Evolutionary conservation across 2,888 invertebrate genomes (phyloP).

Genomic region (Oscheius sp.): DNA sequence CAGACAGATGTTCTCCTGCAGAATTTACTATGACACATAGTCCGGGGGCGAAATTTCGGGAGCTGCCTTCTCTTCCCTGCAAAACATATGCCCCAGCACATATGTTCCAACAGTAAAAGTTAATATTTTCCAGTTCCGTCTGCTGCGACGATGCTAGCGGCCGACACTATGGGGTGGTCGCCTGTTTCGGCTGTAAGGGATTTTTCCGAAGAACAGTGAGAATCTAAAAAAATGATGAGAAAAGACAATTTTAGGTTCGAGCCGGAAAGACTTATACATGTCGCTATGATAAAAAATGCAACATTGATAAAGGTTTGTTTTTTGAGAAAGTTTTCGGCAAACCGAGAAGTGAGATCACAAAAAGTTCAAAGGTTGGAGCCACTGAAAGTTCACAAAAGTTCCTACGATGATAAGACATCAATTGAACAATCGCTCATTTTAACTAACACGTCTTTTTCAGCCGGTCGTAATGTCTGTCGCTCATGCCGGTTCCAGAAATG

Average conservation of each 20-base stretch:
- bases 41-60: slow-evolving; percentile 17
- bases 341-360: not conserved
- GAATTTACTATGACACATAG: slow-evolving; percentile 22
- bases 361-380: slow-evolving; percentile 2
- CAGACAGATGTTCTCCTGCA: slow-evolving; percentile 21
- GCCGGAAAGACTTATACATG: slow-evolving; percentile 65
- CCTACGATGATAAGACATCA: slow-evolving; percentile 2
- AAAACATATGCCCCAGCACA: slow-evolving; percentile 8
- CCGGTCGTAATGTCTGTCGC: slow-evolving; percentile 68
- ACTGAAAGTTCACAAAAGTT: not conserved
- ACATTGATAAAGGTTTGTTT: slow-evolving; percentile 64
- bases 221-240: not conserved
- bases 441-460: slow-evolving; percentile 37
- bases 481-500: slow-evolving; percentile 69
- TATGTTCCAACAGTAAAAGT: slow-evolving; percentile 7
- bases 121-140: slow-evolving; percentile 60
- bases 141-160: slow-evolving; percentile 68
- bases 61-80: not conserved
- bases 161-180: slow-evolving; percentile 66
- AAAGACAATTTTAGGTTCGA: slow-evolving; percentile 49
- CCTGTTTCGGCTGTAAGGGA: slow-evolving; percentile 69
- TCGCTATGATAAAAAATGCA: slow-evolving; percentile 64
- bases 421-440: not conserved
- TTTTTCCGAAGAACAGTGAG: slow-evolving; percentile 62
- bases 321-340: not conserved